Percentiles rank a stretch among this genome's conserved stretches.
phyloP scores from a whole-genome alignment of 1,140 invertebrate species.

The Eriocheir sinensis region DNA sequence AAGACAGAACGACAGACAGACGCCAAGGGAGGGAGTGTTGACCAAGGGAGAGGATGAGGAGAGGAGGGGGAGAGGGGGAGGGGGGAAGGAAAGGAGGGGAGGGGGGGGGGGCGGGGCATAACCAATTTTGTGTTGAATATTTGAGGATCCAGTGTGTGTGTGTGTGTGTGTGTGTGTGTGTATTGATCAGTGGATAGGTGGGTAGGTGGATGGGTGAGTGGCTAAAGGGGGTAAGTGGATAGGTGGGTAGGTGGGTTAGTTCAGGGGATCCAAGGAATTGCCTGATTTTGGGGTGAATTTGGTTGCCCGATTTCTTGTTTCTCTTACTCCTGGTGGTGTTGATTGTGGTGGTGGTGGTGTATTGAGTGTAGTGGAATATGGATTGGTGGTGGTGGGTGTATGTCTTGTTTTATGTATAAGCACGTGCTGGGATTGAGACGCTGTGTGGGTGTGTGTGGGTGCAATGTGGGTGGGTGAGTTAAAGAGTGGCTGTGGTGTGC shows the following conservation, averaged over 20 bases:
- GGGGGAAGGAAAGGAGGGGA: not conserved
- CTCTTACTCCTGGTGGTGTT: too few species aligned
- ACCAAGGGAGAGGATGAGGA: too few species aligned
- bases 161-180: too few species aligned
- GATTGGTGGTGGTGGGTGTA: too few species aligned
- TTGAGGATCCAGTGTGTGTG: not conserved
- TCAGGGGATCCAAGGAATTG: not conserved
- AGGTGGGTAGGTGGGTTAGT: not conserved
- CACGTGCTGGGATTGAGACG: too few species aligned
- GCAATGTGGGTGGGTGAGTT: not conserved
- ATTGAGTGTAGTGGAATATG: too few species aligned
- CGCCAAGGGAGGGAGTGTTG: too few species aligned
- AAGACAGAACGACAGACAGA: too few species aligned
- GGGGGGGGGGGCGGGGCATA: not conserved
- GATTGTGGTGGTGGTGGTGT: too few species aligned
- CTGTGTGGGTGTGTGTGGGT: not conserved
- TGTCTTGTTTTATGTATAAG: too few species aligned
- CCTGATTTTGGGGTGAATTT: too few species aligned
- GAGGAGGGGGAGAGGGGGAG: not conserved
- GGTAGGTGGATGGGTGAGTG: not conserved
- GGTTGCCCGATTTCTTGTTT: too few species aligned
- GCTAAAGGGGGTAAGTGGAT: not conserved
- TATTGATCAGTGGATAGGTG: not conserved
- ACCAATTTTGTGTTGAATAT: constrained; percentile 11
- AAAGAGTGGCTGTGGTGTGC: not conserved